phyloP scores from a whole-genome alignment of 2,113 vertebrate genomes.

The Nannospalax galili region DNA sequence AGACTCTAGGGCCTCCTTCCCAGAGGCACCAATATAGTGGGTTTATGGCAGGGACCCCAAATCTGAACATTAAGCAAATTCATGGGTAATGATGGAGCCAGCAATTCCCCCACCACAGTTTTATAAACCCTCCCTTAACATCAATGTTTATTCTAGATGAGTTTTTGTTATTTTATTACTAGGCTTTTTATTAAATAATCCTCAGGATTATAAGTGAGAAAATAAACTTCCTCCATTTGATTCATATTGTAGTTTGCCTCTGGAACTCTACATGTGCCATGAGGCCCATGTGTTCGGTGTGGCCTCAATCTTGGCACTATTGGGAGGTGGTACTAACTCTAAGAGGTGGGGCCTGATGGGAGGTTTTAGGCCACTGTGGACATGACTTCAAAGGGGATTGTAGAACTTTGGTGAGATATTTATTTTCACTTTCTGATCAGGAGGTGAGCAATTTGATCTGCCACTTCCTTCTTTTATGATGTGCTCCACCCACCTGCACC shows the following conservation, averaged over 20 bases:
- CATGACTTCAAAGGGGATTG: not conserved
- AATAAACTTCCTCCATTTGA: not conserved
- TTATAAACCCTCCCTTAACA: not conserved
- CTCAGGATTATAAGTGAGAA: not conserved
- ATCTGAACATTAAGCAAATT: not conserved
- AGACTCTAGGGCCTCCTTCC: not conserved
- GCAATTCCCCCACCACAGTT: not conserved
- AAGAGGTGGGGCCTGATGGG: not conserved
- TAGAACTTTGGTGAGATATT: not conserved
- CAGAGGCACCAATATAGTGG: not conserved
- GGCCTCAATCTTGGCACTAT: not conserved
- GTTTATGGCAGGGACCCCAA: not conserved
- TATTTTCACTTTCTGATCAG: not conserved
- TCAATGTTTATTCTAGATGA: not conserved
- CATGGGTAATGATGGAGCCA: not conserved
- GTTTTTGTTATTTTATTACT: not conserved
- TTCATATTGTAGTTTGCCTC: no score
- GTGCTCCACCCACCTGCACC: not conserved
- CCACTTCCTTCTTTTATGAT: not conserved
- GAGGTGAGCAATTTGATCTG: not conserved
- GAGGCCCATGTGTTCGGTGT: not conserved
- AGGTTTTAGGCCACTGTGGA: not conserved
- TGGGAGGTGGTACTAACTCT: not conserved
- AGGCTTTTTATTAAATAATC: not conserved
- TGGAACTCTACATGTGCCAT: not conserved